phyloP scores from a whole-genome alignment of 2,888 invertebrate genomes.

The Tiliacea citrago region DNA sequence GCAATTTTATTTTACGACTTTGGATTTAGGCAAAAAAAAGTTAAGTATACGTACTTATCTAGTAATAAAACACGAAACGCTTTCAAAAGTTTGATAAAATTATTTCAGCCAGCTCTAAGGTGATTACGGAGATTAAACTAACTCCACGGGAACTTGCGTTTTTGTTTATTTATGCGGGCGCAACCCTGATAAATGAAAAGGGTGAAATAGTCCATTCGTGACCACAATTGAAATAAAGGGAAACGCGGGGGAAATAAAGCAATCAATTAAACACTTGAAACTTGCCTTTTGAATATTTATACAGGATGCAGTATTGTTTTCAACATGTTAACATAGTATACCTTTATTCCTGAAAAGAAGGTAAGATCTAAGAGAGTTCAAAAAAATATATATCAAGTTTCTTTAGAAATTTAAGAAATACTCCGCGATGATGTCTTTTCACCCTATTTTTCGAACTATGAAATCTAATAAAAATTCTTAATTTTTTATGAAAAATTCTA shows the following conservation, averaged over 20 bases:
- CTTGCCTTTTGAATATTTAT: conserved; percentile 17
- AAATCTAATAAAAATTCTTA: too few relatives aligned
- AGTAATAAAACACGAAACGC: conserved; percentile 7
- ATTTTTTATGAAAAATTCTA: too few relatives aligned
- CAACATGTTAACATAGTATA: too few relatives aligned
- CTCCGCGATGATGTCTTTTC: too few relatives aligned
- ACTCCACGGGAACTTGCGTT: conserved; percentile 35
- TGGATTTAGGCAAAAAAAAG: background rate
- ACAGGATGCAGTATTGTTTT: background rate
- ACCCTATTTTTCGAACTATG: too few relatives aligned
- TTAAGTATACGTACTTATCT: background rate
- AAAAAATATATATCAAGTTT: too few relatives aligned
- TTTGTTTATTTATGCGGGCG: conserved; percentile 49
- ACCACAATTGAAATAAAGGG: conserved; percentile 38
- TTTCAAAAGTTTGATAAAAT: conserved; percentile 45
- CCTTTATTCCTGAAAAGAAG: background rate
- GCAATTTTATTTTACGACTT: conserved; percentile 37
- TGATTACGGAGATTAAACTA: conserved; percentile 51
- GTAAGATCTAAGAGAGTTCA: background rate
- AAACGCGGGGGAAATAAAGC: conserved; percentile 17
- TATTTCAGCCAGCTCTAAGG: conserved; percentile 21
- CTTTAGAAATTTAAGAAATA: too few relatives aligned
- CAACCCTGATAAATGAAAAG: conserved; percentile 46
- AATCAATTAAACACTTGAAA: conserved; percentile 16
- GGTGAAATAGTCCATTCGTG: conserved; percentile 42